phyloP scores from a whole-genome alignment of 92 coral and sea anemone species.

The Porites evermanni region DNA sequence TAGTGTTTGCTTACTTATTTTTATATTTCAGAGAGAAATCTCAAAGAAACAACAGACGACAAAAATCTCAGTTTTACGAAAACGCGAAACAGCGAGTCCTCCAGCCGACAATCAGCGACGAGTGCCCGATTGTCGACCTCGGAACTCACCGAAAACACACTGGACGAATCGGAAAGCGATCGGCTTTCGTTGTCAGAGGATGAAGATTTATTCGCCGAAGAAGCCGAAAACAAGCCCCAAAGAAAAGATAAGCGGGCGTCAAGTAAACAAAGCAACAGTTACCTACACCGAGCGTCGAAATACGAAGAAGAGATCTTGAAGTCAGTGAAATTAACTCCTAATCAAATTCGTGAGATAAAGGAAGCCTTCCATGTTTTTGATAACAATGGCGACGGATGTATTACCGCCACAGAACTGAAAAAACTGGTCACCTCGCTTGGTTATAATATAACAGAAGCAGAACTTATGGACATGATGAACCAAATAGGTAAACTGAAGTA shows the following conservation, averaged over 20 bases:
- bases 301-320: slow-evolving; percentile 30
- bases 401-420: slow-evolving; percentile 91
- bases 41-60: slow-evolving; percentile 14
- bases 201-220: slow-evolving; percentile 58
- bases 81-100: slow-evolving; percentile 29
- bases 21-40: not conserved
- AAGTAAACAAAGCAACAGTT: slow-evolving; percentile 10
- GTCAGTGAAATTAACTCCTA: slow-evolving; percentile 17
- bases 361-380: slow-evolving; percentile 96
- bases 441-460: slow-evolving; percentile 97
- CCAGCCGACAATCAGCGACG: slow-evolving; percentile 52
- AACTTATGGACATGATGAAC: slow-evolving; percentile 99
- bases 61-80: not conserved
- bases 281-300: slow-evolving; percentile 12
- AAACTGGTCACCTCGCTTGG: slow-evolving; percentile 94
- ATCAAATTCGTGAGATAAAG: slow-evolving; percentile 84
- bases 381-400: slow-evolving; percentile 94
- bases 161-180: slow-evolving; percentile 71
- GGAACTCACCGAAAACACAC: slow-evolving; percentile 41
- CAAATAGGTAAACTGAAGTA: slow-evolving; percentile 77
- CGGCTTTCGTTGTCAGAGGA: slow-evolving; percentile 70
- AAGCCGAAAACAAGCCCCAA: slow-evolving; percentile 32
- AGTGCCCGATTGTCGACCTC: slow-evolving; percentile 54
- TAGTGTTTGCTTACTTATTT: not conserved
- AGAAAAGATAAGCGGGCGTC: slow-evolving; percentile 26